Evolutionary conservation across 1,140 invertebrate genomes (phyloP), one percentile per base, ranked within the genome.

Genomic region (Diachasma alloeum): DNA sequence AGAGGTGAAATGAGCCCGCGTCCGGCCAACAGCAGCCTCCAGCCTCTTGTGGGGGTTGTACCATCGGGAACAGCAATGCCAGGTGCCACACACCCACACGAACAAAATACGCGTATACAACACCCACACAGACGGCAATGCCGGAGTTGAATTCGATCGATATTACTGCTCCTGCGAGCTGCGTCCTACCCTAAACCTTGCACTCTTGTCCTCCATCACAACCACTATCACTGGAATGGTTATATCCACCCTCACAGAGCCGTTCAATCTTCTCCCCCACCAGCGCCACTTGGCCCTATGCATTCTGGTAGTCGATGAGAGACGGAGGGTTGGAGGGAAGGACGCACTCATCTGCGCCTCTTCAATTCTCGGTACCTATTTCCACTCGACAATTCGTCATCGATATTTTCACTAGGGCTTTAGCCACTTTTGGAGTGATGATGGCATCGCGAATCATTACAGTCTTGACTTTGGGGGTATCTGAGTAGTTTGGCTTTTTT

Each of bases 101-200:
- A 63, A 13, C 44, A 22, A 24, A 22, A 15, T 22, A 73, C n/a
- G 39, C 71, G 39, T 19, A 39, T n/a, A n/a, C 17, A 73, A 10
- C n/a, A 72, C 46, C 31, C 22, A 72, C 19, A 46, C 17, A 71
- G 4, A 79, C 75, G 71, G 79, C 80, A 75, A 82, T 83, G 17
- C 24, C 17, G 17, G 42, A 68, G 63, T 46, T 15, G 39, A 44
- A 75, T 69, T 66, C 83, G 83, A 87, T 89, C 88, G 87, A 89
- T 89, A 86, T 87, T 85, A 85, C 87, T 85, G 86, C 88, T 88
- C 86, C 88, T 89, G 86, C 87, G 85, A 76, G 72, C 75, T 81
- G 74, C 77, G 77, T 78, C 73, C 77, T 75, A 81, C 75, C 78
- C 76, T 53, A 87, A 88, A 85, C 84, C 85, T 85, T 85, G 83